Conservation (phyloP, 2,113 vertebrate species). For the Pyxicephalus adspersus region DNA sequence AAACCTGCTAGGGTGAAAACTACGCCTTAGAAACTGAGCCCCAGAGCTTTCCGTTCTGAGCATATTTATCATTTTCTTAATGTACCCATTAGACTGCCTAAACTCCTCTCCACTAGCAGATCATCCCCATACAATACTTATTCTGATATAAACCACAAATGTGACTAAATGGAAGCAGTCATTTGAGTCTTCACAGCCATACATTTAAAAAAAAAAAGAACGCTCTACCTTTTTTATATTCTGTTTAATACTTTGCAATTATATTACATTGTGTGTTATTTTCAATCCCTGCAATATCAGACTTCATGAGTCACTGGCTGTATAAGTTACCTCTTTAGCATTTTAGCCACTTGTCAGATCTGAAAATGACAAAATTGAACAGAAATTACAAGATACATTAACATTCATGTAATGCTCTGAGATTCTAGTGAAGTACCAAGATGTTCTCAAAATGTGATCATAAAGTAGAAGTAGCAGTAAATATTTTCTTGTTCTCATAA, state of each 20-base stretch:
- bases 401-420: slow-evolving; percentile 33
- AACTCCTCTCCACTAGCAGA: no score
- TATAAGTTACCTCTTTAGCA: slow-evolving; percentile 29
- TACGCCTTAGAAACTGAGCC: no score
- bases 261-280: slow-evolving; percentile 2
- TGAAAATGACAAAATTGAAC: slow-evolving; percentile 37
- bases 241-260: background rate
- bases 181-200: no score
- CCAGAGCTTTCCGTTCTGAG: no score
- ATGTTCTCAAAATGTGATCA: slow-evolving; percentile 34
- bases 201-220: no score
- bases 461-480: slow-evolving; percentile 38
- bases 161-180: no score
- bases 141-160: no score
- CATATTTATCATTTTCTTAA: no score
- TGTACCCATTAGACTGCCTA: no score
- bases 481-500: slow-evolving; percentile 41
- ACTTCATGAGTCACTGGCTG: slow-evolving; percentile 8
- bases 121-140: no score
- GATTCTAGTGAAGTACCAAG: slow-evolving; percentile 34
- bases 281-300: background rate
- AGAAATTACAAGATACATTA: slow-evolving; percentile 38
- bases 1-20: no score
- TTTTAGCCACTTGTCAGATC: slow-evolving; percentile 26
- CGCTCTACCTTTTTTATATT: background rate